Evolutionary conservation across 1,140 invertebrate species (phyloP), one percentile per base, ranked within the genome.

Genomic region (Cyphomyrmex costatus): DNA sequence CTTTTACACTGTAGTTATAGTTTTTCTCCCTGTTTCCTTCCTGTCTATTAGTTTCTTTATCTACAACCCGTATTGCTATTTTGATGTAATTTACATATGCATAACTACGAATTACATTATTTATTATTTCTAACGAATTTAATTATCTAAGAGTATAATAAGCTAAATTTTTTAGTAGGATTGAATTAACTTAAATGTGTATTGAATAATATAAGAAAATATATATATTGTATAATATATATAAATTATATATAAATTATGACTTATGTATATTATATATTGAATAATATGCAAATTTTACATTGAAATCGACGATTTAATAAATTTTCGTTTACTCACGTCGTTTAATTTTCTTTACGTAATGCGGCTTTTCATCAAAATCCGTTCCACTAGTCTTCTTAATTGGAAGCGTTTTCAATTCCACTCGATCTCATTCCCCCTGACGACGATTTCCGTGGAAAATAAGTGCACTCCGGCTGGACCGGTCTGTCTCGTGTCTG

Each of bases 371-470:
- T 61, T 61, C 56, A 16, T 68, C 16, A 56, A 71, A 21, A 46
- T 60, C 42, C 27, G 24, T 24, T 83, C 8, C 24, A 21, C 4
- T 4, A 33, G 60, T 49, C 76, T 27, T 65, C 66, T 30, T 74
- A 83, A 83, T 74, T 83, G 68, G 16, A 33, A 74, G 8, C 53
- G 33, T 74, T 80, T 85, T 85, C 85, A 80, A 86, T 86, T 82
- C 53, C 21, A 51, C 27, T 82, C 36, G 60, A 80, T 70, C 65
- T 71, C 46, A 61, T 60, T 60, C 77, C 16, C 24, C 21, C 19
- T 5, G 61, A 30, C 73, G 82, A 85, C 61, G 36, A 49, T 66
- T 79, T 77, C 27, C n/a, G 76, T 68, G 33, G 74, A 79, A 85
- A 85, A 85, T 79, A 82, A 68, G 73, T 61, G 46, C 60, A n/a